Base-by-base conservation (phyloP, 2,797 vertebrate genomes). In the Strix occidentalis region DNA sequence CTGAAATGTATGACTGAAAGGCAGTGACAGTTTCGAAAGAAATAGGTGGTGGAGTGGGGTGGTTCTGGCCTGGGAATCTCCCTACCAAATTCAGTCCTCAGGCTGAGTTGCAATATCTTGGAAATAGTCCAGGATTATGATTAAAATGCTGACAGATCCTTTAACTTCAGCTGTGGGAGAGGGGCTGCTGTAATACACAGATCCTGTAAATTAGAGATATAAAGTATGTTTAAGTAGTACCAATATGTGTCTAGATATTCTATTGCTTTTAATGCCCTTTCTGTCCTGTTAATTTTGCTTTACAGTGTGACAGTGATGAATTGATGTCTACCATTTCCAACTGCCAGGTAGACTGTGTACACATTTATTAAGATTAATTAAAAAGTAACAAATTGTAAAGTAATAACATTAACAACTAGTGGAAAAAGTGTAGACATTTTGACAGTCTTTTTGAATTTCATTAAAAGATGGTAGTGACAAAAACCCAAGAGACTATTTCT, bases 391-490 rank as follows among this genome's bases (percentile, higher is more conserved):
- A 98, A 98, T 98, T 98, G 97, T 96, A 98, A 97, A 97, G 97
- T 98, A 97, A 98, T 98, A 98, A 98, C 98, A 97, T 98, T 98
- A 99, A 99, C 98, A 98, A 98, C 98, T 98, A 98, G 98, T 97
- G 98, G 97, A 98, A 98, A 99, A 99, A 98, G 98, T 98, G 98
- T 98, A 98, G 98, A 99, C 99, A 75, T 98, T 98, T 98, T 98
- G 98, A 98, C 99, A 99, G 98, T 98, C 98, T 98, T 98, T 99
- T 99, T 99, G 99, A 98, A 99, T 99, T 99, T 98, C 98, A 99
- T 99, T 99, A 99, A 99, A 99, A 99, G 99, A 99, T 99, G 98
- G 98, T 99, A 98, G 98, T 98, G 99, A 99, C 99, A 99, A 99
- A 98, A 99, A 98, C 99, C 99, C 99, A 98, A 98, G 99, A 99